Evolutionary conservation across 30 jellyfish, hydroid and myxozoan species (phyloP).

Genomic region (Turritopsis dohrnii): DNA sequence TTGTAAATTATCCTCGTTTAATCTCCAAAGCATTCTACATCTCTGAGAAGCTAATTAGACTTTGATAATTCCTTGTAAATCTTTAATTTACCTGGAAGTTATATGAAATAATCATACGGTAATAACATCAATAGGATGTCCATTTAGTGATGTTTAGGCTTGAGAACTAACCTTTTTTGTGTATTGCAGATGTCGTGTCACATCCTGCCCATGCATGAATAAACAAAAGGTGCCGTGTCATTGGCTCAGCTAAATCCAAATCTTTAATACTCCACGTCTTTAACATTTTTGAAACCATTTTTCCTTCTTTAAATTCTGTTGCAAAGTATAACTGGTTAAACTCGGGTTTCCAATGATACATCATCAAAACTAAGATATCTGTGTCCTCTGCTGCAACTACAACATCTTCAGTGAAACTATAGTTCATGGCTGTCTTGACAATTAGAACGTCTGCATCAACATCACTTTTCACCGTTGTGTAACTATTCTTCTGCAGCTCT

Average conservation of each 20-base stretch:
- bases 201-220: constrained; percentile 27
- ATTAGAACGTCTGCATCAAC: not conserved
- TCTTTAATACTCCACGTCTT: not conserved
- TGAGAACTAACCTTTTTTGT: not conserved
- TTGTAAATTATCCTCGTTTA: not conserved
- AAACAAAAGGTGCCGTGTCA: not conserved
- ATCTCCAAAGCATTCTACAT: constrained; percentile 24
- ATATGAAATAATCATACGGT: too few species aligned
- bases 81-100: too few species aligned
- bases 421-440: not conserved
- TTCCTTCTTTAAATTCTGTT: too few species aligned
- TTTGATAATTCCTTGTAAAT: too few species aligned
- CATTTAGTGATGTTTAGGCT: too few species aligned
- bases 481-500: not conserved
- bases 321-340: not conserved
- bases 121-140: too few species aligned
- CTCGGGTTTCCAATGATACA: not conserved
- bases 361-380: not conserved
- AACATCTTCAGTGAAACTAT: not conserved
- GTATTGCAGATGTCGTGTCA: constrained; percentile 20
- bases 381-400: not conserved
- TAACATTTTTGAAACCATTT: not conserved
- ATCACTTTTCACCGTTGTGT: not conserved
- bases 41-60: too few species aligned
- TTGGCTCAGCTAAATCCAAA: constrained; percentile 3